phyloP scores from a whole-genome alignment of 2,888 invertebrate species.

The Dysmachus trigonus region DNA sequence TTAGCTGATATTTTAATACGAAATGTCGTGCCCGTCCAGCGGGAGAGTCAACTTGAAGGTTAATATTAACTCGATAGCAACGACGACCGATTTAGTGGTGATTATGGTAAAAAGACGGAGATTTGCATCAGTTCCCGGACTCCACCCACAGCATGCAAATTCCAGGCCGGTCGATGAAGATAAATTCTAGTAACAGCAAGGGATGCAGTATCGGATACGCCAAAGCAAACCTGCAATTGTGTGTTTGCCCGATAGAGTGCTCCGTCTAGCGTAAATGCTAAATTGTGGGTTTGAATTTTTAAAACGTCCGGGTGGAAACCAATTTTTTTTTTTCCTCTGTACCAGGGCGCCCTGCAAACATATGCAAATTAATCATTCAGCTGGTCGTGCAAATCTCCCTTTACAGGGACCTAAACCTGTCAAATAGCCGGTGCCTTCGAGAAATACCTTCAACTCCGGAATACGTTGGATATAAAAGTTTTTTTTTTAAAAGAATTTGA shows the following conservation, averaged over 20 bases:
- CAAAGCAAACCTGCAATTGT: constrained; percentile 48
- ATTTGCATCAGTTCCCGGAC: neutral
- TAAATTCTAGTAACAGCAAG: constrained; percentile 6
- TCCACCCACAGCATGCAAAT: constrained; percentile 7
- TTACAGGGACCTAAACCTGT: neutral
- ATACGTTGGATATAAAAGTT: neutral
- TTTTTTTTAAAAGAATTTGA: neutral
- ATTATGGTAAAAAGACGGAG: neutral
- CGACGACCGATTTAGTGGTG: neutral
- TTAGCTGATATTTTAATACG: constrained; percentile 13
- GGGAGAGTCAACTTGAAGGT: neutral
- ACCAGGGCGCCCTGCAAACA: neutral
- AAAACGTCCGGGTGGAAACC: constrained; percentile 46
- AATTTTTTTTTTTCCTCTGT: neutral
- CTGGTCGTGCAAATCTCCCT: neutral
- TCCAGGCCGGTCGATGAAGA: neutral
- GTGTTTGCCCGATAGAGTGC: constrained; percentile 47
- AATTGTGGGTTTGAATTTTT: constrained; percentile 50
- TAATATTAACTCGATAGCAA: constrained; percentile 4
- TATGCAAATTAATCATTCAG: constrained; percentile 33
- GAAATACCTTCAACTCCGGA: neutral
- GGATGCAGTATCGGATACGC: constrained; percentile 41
- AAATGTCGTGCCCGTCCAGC: neutral
- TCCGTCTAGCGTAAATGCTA: constrained; percentile 48
- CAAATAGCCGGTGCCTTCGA: neutral